Evolutionary conservation across 2,113 vertebrate genomes (phyloP).

Genomic region (Xiphophorus maculatus): DNA sequence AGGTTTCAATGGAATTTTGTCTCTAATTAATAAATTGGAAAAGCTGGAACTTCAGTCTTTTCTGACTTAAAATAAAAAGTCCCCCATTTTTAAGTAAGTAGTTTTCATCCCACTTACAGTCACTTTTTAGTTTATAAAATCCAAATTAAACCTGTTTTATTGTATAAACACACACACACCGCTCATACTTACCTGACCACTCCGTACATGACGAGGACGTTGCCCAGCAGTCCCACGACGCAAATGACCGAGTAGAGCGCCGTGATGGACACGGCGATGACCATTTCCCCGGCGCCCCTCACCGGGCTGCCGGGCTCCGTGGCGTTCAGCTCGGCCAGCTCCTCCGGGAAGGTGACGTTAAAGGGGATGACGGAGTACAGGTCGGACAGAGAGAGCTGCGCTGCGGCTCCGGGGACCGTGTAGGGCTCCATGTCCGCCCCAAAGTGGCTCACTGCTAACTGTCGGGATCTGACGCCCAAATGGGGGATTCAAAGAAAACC

Average conservation of each 20-base stretch:
- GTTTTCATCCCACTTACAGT: neutral
- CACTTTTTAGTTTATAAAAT: neutral
- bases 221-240: slow-evolving; percentile 92
- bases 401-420: slow-evolving; percentile 59
- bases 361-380: slow-evolving; percentile 76
- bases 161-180: too few species aligned
- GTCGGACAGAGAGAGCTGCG: slow-evolving; percentile 74
- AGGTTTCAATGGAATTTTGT: too few species aligned
- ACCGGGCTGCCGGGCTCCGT: slow-evolving; percentile 65
- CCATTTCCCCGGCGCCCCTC: slow-evolving; percentile 80
- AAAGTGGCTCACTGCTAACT: neutral
- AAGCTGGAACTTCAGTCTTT: too few species aligned
- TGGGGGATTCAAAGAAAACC: neutral
- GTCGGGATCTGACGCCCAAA: neutral
- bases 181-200: slow-evolving; percentile 87
- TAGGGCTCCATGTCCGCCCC: slow-evolving; percentile 76
- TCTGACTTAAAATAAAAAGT: too few species aligned
- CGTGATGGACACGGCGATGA: slow-evolving; percentile 90
- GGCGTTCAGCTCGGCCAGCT: slow-evolving; percentile 69
- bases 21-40: too few species aligned
- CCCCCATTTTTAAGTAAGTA: neutral
- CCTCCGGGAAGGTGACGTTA: slow-evolving; percentile 78
- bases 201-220: slow-evolving; percentile 93
- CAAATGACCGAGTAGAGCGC: slow-evolving; percentile 92
- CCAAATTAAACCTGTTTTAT: too few species aligned